phyloP scores from a whole-genome alignment of 2,113 vertebrate genomes.

The Sapajus apella region DNA sequence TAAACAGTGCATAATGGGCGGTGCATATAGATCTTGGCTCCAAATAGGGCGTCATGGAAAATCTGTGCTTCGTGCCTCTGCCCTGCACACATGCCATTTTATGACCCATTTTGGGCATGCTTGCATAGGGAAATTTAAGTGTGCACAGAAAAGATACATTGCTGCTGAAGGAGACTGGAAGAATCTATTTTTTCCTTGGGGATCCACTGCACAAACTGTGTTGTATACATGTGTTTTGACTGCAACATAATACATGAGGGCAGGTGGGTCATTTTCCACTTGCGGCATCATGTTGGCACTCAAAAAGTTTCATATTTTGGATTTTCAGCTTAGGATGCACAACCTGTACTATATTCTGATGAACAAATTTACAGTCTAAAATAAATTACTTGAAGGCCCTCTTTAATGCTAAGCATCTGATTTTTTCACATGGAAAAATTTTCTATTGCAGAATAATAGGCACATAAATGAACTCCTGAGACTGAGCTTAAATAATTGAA shows the following conservation, averaged over 20 bases:
- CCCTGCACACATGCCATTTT: not conserved
- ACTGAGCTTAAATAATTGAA: not conserved
- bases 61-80: not conserved
- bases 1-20: not conserved
- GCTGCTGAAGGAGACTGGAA: not conserved
- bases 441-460: not conserved
- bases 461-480: not conserved
- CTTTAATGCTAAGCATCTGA: not conserved
- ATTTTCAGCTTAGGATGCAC: not conserved
- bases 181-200: not conserved
- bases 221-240: not conserved
- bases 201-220: not conserved
- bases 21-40: not conserved
- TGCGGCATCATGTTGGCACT: not conserved
- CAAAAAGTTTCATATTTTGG: not conserved
- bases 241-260: not conserved
- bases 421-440: not conserved
- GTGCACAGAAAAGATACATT: not conserved
- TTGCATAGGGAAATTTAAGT: not conserved
- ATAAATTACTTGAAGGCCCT: not conserved
- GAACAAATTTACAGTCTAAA: not conserved
- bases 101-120: not conserved
- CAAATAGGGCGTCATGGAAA: not conserved
- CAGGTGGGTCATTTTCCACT: not conserved
- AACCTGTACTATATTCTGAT: not conserved